These are phyloP conservation scores for Scolopax bukidnonensis DNA, from an alignment of 2,797 vertebrate species.

Conservation along the genomic window DNA sequence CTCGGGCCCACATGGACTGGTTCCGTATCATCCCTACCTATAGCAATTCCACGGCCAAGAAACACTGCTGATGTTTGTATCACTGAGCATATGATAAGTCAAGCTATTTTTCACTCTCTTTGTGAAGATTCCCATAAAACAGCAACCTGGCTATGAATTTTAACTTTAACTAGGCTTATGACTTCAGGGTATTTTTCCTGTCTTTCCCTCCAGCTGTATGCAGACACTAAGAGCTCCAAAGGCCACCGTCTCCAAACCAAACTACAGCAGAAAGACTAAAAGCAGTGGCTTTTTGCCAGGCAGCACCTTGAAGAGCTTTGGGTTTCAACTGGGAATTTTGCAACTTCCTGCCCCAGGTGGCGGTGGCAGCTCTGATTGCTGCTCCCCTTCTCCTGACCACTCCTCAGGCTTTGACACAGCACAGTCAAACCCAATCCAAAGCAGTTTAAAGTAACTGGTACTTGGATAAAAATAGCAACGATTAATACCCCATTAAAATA, in stretches of 20 bases:
- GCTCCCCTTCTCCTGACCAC: not conserved
- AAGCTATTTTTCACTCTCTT: not conserved
- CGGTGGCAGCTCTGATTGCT: not conserved
- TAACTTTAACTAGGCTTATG: not conserved
- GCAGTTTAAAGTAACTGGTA: not conserved
- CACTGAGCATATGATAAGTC: not conserved
- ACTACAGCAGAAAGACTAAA: not conserved
- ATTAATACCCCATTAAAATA: not conserved
- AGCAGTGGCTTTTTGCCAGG: not conserved
- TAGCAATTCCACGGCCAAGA: not conserved
- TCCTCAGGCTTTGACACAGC: not conserved
- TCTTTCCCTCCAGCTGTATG: not conserved
- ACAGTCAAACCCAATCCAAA: not conserved
- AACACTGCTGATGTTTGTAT: not conserved
- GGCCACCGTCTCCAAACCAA: not conserved
- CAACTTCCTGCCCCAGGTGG: not conserved
- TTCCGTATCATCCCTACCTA: not conserved
- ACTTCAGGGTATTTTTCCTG: not conserved
- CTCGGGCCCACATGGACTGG: accelerated
- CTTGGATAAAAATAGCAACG: not conserved
- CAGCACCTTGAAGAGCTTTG: not conserved
- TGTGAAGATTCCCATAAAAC: not conserved
- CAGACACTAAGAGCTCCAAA: not conserved
- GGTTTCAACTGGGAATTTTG: not conserved
- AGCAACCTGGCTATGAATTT: not conserved